Evolutionary conservation across 2,113 vertebrate species (phyloP), one percentile per base, ranked within the genome.

Genomic region (Daboia siamensis): DNA sequence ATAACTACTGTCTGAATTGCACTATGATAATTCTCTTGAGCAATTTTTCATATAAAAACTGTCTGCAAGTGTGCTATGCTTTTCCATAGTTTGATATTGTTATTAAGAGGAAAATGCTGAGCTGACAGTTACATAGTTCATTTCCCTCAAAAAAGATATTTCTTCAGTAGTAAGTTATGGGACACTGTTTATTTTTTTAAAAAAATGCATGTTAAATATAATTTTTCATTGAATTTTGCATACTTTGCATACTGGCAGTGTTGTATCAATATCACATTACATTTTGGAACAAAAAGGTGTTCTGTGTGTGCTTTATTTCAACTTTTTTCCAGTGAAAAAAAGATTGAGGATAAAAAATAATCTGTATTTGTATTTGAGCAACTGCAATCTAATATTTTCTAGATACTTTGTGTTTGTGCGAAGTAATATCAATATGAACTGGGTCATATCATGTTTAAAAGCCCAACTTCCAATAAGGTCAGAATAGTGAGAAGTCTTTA

Each of bases 191-290:
- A 2, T 5, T 4, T 29, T 74, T 59, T 26, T 26, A 95, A 95
- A 74, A 94, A 94, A 94, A 51, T 89, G 93, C 94, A 95, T 93
- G 95, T 91, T 93, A 88, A 90, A 88, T 86, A 93, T 90, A 59
- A 91, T 96, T 95, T 97, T 96, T 96, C 94, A 95, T 39, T 88
- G 74, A 85, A 74, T 24, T 91, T 93, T 90, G 95, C 97, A 91
- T 93, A 96, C 94, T 93, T 93, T 96, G 94, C 96, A 96, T 88
- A 88, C 92, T 95, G 57, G 94, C 91, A 94, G 44, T 94, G 95
- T 94, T 92, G 95, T 56, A 91, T 91, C 94, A 88, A 24, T 88
- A 93, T 87, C 93, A 97, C 95, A 95, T 97, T 96, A 87, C 85
- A 91, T 87, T 88, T 92, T 93, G 24, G 80, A 90, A 88, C 91